These are phyloP conservation scores for Nematopogon swammerdamellus DNA, from an alignment of 2,888 invertebrate species.

Conservation along the genomic window DNA sequence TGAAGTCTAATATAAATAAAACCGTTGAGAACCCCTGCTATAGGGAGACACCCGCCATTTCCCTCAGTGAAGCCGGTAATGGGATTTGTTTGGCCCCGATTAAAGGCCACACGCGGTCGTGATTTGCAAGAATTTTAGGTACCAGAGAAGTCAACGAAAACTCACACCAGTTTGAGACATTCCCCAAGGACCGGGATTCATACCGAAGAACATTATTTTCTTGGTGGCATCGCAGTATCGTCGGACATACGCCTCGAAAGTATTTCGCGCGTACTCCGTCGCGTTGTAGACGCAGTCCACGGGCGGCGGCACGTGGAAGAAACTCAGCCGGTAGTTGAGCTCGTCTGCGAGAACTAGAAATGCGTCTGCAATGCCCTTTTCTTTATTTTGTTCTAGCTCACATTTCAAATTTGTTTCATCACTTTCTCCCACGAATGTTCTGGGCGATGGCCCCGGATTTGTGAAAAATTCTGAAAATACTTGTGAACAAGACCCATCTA, in stretches of 20 bases:
- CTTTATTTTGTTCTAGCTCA: neutral
- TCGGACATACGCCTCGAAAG: conserved; percentile 72
- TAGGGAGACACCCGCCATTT: too few species aligned
- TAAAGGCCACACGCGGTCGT: too few species aligned
- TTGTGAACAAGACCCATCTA: neutral
- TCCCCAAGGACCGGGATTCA: conserved; percentile 97
- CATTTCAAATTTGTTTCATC: neutral
- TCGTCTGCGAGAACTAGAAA: neutral
- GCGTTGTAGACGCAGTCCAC: conserved; percentile 69
- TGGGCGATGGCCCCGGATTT: neutral
- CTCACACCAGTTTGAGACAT: conserved; percentile 92
- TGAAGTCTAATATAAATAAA: too few species aligned
- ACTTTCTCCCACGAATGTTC: neutral
- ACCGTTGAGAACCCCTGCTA: too few species aligned
- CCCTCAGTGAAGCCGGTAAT: too few species aligned
- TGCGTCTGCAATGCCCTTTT: neutral
- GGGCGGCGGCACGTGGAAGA: neutral
- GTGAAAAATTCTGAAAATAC: neutral
- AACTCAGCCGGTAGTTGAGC: neutral
- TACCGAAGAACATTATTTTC: conserved; percentile 79
- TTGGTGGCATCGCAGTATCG: conserved; percentile 67
- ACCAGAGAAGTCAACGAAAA: too few species aligned
- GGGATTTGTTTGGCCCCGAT: too few species aligned
- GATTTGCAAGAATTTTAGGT: too few species aligned
- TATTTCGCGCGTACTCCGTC: conserved; percentile 75